Evolutionary conservation across 2,797 vertebrate species (phyloP).

Genomic region (Macropus fuliginosus): DNA sequence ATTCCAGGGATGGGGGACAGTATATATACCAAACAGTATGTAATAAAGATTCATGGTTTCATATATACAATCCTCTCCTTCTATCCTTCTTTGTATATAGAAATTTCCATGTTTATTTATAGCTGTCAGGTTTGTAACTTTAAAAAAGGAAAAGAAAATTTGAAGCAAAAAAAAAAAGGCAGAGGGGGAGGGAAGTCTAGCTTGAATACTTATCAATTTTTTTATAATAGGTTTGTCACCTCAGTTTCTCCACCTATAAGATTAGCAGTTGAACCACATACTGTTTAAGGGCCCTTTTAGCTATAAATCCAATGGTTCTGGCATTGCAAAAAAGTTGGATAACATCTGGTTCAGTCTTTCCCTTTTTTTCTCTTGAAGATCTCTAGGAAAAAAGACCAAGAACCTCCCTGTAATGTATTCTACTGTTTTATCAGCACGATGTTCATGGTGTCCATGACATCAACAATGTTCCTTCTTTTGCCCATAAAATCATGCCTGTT

Average conservation of each 20-base stretch:
- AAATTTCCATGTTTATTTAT: conserved; percentile 10
- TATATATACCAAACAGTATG: not conserved
- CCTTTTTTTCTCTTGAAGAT: not conserved
- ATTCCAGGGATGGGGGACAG: not conserved
- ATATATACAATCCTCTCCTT: conserved; percentile 6
- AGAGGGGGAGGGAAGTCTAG: not conserved
- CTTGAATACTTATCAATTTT: not conserved
- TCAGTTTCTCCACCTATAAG: not conserved
- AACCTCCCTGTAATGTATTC: not conserved
- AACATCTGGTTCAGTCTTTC: not conserved
- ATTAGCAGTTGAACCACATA: not conserved
- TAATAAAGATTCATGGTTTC: conserved; percentile 11
- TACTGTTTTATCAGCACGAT: not conserved
- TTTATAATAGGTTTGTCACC: not conserved
- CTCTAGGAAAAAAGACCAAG: not conserved
- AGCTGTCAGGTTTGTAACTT: not conserved
- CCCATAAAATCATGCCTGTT: not conserved
- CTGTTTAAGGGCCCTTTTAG: not conserved
- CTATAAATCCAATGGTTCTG: not conserved
- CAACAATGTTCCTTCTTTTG: not conserved
- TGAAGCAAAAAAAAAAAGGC: not conserved
- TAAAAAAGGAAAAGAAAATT: not conserved
- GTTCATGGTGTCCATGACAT: not conserved
- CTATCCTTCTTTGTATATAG: conserved; percentile 8
- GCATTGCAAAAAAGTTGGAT: not conserved